Conservation (phyloP, 2,113 vertebrate species). For the Sinosuthora webbiana region DNA sequence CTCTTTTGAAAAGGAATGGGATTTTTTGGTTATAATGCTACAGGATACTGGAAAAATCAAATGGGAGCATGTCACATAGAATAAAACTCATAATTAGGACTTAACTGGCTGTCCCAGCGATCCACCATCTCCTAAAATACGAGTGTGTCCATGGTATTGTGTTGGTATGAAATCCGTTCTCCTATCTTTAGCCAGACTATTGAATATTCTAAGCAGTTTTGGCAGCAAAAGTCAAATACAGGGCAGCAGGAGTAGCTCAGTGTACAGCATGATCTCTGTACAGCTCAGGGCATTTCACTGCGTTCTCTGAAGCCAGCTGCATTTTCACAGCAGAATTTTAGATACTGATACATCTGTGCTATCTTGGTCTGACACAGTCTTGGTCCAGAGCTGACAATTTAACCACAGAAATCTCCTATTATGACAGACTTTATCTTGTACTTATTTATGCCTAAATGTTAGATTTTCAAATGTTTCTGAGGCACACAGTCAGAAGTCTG, state of each 20-base stretch:
- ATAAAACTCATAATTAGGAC: slow-evolving; percentile 19
- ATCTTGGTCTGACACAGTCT: not conserved
- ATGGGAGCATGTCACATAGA: not conserved
- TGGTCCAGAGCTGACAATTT: not conserved
- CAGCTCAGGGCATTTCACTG: not conserved
- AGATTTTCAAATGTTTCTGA: not conserved
- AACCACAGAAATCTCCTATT: not conserved
- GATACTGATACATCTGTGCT: not conserved
- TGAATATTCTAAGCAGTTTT: not conserved
- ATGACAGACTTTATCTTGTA: not conserved
- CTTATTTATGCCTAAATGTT: not conserved
- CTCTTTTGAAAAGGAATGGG: not conserved
- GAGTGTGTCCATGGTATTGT: not conserved
- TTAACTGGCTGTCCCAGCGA: not conserved
- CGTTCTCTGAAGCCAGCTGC: not conserved
- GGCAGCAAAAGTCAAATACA: slow-evolving; percentile 1
- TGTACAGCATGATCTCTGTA: not conserved
- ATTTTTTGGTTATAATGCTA: not conserved
- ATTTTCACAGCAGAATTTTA: not conserved
- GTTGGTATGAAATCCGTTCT: not conserved
- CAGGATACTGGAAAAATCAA: not conserved
- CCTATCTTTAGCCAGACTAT: not conserved
- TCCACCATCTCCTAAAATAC: not conserved
- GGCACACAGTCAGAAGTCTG: not conserved
- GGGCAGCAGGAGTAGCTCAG: not conserved